Evolutionary conservation across 2,797 vertebrate genomes (phyloP).

Genomic region (Clarias platycephalus): DNA sequence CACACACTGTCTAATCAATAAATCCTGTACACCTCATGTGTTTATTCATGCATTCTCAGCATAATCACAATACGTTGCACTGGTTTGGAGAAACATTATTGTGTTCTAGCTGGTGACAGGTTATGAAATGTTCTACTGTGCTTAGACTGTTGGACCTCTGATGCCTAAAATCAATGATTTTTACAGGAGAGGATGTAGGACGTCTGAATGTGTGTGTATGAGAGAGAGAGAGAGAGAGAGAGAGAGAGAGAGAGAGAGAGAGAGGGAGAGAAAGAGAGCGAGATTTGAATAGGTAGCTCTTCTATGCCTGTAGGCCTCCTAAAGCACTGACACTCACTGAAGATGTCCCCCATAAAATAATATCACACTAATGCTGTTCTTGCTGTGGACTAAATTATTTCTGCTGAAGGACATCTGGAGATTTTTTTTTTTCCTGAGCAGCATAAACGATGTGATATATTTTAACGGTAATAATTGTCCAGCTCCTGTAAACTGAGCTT

Average conservation of each 20-base stretch:
- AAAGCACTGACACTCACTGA: constrained; percentile 11
- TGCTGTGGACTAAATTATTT: constrained; percentile 68
- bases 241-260: not conserved
- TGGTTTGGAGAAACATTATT: not conserved
- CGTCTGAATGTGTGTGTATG: no score
- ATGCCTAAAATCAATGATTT: constrained; percentile 17
- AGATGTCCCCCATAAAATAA: constrained; percentile 27
- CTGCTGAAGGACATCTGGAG: constrained; percentile 42
- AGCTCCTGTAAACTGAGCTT: not conserved
- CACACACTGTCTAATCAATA: not conserved
- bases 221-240: not conserved
- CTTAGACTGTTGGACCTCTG: not conserved
- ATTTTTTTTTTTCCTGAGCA: not conserved
- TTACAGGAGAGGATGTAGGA: not conserved
- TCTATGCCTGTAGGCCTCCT: constrained; percentile 8
- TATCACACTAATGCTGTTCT: constrained; percentile 61
- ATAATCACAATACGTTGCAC: not conserved
- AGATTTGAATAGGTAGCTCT: constrained; percentile 13
- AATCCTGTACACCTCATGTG: not conserved
- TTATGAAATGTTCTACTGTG: not conserved
- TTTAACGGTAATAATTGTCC: not conserved
- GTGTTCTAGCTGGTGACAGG: not conserved
- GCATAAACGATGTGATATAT: constrained; percentile 5
- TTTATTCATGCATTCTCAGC: not conserved
- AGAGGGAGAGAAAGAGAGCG: not conserved